Conservation (phyloP, 2,113 vertebrate species). For the Oxygymnocypris stewartii region DNA sequence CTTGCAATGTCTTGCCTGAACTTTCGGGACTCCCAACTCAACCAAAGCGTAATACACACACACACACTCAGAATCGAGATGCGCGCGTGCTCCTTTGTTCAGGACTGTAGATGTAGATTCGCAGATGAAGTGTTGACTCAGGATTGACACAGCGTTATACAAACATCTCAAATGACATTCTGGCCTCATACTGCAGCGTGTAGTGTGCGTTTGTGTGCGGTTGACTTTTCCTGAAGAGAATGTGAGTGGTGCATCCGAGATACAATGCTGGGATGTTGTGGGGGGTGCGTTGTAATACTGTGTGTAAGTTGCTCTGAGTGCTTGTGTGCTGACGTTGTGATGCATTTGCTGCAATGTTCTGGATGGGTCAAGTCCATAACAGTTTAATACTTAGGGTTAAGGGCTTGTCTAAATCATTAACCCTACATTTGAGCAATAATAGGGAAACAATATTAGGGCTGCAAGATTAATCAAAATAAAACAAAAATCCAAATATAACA, state of each 20-base stretch:
- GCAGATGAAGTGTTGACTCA: slow-evolving; percentile 18
- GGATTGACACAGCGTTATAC: slow-evolving; percentile 30
- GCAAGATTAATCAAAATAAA: not conserved
- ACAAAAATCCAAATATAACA: not conserved
- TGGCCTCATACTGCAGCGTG: slow-evolving; percentile 45
- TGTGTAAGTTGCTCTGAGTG: not conserved
- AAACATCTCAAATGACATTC: slow-evolving; percentile 44
- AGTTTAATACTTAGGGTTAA: not conserved
- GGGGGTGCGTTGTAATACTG: not conserved
- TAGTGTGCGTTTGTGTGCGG: slow-evolving; percentile 27
- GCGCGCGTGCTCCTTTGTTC: not conserved
- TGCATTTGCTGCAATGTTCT: not conserved
- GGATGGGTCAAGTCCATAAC: not conserved
- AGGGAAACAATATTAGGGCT: not conserved
- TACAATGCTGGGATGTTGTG: not conserved
- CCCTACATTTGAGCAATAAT: not conserved
- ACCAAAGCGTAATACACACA: not conserved
- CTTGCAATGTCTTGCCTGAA: slow-evolving; percentile 48
- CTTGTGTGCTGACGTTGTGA: not conserved
- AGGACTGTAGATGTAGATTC: not conserved
- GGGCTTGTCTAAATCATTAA: not conserved
- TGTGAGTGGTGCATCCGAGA: not conserved
- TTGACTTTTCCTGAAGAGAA: not conserved
- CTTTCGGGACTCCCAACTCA: not conserved
- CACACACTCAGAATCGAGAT: not conserved